Base-by-base conservation (phyloP, 1,140 invertebrate species). In the Zaprionus ghesquierei region DNA sequence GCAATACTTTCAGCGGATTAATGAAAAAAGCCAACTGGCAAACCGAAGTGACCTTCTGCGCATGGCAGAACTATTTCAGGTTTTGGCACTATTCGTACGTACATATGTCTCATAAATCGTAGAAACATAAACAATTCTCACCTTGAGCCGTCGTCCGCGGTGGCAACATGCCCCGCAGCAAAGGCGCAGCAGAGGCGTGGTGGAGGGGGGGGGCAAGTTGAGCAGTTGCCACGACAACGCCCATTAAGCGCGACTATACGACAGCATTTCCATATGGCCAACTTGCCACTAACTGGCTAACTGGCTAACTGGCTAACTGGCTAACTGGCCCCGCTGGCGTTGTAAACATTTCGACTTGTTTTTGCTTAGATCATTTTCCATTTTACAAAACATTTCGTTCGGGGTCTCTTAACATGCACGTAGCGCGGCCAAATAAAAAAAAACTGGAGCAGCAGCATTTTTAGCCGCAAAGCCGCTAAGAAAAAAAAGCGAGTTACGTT, bases 361-460 rank as follows among this genome's bases (percentile, higher is more conserved):
- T 66, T 70, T 79, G 71, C 65, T 55, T 66, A 55, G 44, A 72
- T 55, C 74, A 75, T 69, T 73, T 76, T 71, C 59, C 73, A 71
- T 65, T 77, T 69, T 69, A 62, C 63, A 68, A n/a, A 71, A 74
- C 54, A 63, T 71, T 82, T 71, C 44, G 51, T 78, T 66, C 58
- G 27, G 15, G 59, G 68, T 81, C 75, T 75, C 64, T 77, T 69
- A 64, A 76, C 82, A 78, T 78, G 78, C 70, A 63, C 41, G 59
- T 46, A 68, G 69, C 71, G 54, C 69, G 53, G 46, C 63, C 41
- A 44, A 70, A 44, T 18, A 22, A 44, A 61, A 58, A 44, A 29
- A 35, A 82, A 87, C 66, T 86, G 65, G 82, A 86, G 75, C 82
- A 82, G 62, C 84, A 49, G 61, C 68, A 79, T 63, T 84, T 84